Evolutionary conservation across 2,888 invertebrate species (phyloP), one percentile per base, ranked within the genome.

Genomic region (Xiphydria camelus): DNA sequence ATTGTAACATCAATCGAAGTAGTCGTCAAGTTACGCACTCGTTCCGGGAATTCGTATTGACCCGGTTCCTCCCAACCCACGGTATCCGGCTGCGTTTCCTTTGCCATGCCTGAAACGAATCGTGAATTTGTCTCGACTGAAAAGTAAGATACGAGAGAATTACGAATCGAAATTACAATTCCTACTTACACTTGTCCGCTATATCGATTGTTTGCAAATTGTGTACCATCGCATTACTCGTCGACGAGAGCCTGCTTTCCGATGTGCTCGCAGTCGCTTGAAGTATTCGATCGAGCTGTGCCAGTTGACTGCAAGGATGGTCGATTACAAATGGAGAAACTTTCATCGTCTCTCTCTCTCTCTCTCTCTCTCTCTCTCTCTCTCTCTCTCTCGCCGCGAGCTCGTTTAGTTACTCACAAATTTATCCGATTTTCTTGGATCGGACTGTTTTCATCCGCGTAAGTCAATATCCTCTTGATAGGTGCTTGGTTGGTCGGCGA

Each of bases 11-110:
- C n/a, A n/a, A n/a, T n/a, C n/a, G n/a, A n/a, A n/a, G n/a, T n/a
- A n/a, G n/a, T n/a, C n/a, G n/a, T n/a, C n/a, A n/a, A n/a, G n/a
- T n/a, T n/a, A n/a, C n/a, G n/a, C n/a, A n/a, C n/a, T n/a, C n/a
- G n/a, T n/a, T n/a, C n/a, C n/a, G n/a, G n/a, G n/a, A n/a, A n/a
- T n/a, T n/a, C n/a, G n/a, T n/a, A n/a, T 20, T 75, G 70, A 1
- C 76, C 77, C 1, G 79, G 80, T 70, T 86, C 87, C 61, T 87
- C 86, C 89, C 89, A 89, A 0, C 84, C 87, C 1, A 89, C 82
- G 0, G 83, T 85, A 66, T 85, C 85, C 0, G 83, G 81, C 59
- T 88, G 86, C 3, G 79, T 78, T 43, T 77, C 76, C 51, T 75
- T 75, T 14, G 62, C 58, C 25, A 59, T 47, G 46, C 57, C 73